phyloP scores from a whole-genome alignment of 2,797 vertebrate species.

The Cuculus canorus region DNA sequence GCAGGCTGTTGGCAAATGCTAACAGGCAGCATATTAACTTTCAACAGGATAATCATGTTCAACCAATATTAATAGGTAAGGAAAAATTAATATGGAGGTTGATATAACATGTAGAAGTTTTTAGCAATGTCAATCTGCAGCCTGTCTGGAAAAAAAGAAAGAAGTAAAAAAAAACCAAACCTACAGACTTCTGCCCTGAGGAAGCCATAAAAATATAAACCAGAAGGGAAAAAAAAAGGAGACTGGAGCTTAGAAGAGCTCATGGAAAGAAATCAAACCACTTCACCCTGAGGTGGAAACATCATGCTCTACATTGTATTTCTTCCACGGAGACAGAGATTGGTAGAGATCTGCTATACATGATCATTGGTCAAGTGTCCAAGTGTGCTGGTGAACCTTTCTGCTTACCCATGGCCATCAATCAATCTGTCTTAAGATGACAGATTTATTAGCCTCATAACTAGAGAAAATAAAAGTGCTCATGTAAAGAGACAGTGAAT shows the following conservation, averaged over 20 bases:
- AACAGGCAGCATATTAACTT: neutral
- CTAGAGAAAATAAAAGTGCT: conserved; percentile 2
- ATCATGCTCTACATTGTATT: neutral
- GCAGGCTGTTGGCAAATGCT: neutral
- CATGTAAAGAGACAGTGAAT: neutral
- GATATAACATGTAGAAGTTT: neutral
- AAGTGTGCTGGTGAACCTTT: neutral
- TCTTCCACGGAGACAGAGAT: neutral
- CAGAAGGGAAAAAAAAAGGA: neutral
- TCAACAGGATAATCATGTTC: neutral
- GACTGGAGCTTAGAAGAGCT: neutral
- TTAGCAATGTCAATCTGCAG: neutral
- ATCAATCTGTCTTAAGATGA: neutral
- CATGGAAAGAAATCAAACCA: neutral
- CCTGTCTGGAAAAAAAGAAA: neutral
- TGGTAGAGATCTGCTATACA: neutral
- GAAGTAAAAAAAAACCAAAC: neutral
- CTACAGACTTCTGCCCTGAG: neutral
- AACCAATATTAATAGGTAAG: neutral
- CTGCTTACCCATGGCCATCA: neutral
- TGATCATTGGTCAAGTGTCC: neutral
- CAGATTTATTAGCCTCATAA: neutral
- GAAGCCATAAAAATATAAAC: neutral
- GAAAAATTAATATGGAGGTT: neutral
- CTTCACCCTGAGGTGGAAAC: neutral